Percentiles rank a stretch among this genome's conserved stretches.
phyloP scores from a whole-genome alignment of 2,113 vertebrate species.

The Ageneiosus marmoratus region DNA sequence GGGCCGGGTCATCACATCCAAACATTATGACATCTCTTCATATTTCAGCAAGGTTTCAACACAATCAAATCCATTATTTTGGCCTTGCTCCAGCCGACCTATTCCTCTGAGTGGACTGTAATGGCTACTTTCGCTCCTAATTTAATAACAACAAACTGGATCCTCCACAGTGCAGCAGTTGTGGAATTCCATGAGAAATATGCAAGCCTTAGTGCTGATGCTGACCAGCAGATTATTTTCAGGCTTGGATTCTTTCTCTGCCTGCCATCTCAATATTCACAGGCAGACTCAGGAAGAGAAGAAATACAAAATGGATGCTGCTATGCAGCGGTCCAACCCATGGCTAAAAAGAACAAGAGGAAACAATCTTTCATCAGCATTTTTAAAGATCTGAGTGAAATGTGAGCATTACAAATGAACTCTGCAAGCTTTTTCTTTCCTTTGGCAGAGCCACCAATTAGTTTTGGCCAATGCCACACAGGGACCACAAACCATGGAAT shows the following conservation, averaged over 20 bases:
- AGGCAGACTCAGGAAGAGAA: conserved; percentile 3
- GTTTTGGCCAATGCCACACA: conserved; percentile 22
- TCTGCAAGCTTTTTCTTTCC: background rate
- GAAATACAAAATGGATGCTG: conserved; percentile 42
- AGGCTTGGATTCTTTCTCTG: background rate
- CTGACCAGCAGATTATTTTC: conserved; percentile 6
- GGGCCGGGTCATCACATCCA: background rate
- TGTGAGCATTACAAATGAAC: background rate
- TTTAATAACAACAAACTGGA: conserved; percentile 39
- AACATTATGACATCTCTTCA: conserved; percentile 33
- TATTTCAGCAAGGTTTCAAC: background rate
- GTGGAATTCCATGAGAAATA: conserved; percentile 28
- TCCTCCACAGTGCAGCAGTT: conserved; percentile 26
- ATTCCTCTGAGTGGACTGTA: conserved; percentile 43
- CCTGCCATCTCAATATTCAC: conserved; percentile 11
- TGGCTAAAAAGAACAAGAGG: background rate
- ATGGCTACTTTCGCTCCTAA: conserved; percentile 43
- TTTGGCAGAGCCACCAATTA: conserved; percentile 31
- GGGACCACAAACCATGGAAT: conserved; percentile 41
- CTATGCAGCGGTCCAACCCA: background rate
- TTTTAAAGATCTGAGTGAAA: background rate
- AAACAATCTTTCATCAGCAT: background rate
- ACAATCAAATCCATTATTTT: conserved; percentile 40
- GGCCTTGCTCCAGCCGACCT: conserved; percentile 22
- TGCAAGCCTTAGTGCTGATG: conserved; percentile 10